Conservation (phyloP, 2,888 invertebrate genomes). For the Xanthia togata region DNA sequence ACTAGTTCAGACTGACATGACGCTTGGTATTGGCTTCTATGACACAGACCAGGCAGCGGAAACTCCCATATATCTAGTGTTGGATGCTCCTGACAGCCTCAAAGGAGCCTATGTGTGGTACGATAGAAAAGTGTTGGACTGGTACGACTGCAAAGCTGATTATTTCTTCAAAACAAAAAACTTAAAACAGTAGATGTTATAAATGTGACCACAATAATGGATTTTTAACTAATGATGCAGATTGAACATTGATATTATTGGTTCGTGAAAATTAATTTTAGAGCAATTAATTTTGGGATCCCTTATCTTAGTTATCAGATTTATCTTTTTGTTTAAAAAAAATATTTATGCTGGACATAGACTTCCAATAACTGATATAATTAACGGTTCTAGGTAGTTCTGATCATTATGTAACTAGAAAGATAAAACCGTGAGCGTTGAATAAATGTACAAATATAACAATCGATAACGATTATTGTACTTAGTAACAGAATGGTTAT, state of each 20-base stretch:
- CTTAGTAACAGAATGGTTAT: background rate
- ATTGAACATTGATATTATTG: constrained; percentile 10
- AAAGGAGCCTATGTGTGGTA: constrained; percentile 93
- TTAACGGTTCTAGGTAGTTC: background rate
- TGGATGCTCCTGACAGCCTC: constrained; percentile 87
- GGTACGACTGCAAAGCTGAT: constrained; percentile 84
- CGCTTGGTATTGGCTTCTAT: constrained; percentile 90
- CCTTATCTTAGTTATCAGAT: constrained; percentile 12
- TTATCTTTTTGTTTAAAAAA: constrained; percentile 35
- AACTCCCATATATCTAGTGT: constrained; percentile 89
- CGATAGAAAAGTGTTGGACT: constrained; percentile 89
- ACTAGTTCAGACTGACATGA: constrained; percentile 94
- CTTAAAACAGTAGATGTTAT: background rate
- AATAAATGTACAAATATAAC: background rate
- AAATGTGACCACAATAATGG: constrained; percentile 1
- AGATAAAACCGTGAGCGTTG: constrained; percentile 1
- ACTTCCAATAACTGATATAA: constrained; percentile 5
- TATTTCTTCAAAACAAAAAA: constrained; percentile 76
- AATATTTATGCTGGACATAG: background rate
- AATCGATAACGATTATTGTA: background rate
- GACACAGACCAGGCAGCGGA: constrained; percentile 90
- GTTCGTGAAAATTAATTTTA: constrained; percentile 33
- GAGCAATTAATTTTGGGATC: constrained; percentile 18
- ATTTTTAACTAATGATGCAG: constrained; percentile 7
- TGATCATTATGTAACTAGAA: background rate